Evolutionary conservation across 2,797 vertebrate genomes (phyloP).

Genomic region (Pangasius mekongensis): DNA sequence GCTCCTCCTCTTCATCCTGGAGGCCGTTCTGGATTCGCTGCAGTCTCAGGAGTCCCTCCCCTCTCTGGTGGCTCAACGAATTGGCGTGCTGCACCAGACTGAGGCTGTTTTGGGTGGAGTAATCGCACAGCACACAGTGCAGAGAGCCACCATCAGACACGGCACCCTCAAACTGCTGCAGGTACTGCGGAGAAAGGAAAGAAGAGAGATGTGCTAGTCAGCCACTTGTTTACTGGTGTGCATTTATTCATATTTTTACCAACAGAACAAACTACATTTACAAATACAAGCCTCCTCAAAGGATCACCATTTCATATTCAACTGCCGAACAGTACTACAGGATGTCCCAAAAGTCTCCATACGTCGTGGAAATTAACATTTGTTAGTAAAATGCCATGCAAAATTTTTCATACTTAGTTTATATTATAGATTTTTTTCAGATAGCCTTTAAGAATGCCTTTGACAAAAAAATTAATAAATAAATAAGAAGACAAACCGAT

Average conservation of each 20-base stretch:
- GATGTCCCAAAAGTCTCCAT: no score
- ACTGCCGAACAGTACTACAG: neutral
- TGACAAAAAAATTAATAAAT: no score
- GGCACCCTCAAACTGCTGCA: constrained; percentile 91
- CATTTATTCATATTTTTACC: neutral
- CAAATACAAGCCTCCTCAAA: neutral
- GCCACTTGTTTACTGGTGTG: neutral
- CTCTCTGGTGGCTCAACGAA: constrained; percentile 92
- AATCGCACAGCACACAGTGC: constrained; percentile 93
- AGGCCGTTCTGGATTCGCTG: constrained; percentile 87
- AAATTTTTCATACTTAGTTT: no score
- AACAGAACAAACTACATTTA: neutral
- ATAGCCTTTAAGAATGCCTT: no score
- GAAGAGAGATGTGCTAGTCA: constrained; percentile 2
- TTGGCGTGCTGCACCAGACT: constrained; percentile 96
- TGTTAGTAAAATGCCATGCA: no score
- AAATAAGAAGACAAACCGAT: no score
- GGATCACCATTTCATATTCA: neutral
- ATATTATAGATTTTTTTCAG: no score
- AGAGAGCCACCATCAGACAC: constrained; percentile 90
- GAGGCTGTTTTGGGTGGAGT: constrained; percentile 95
- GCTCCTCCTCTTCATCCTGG: constrained; percentile 87
- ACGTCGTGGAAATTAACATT: no score
- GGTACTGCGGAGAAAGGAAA: constrained; percentile 76
- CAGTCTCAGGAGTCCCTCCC: constrained; percentile 90